Base-by-base conservation (phyloP, 2,113 vertebrate genomes). In the Semnornis frantzii region DNA sequence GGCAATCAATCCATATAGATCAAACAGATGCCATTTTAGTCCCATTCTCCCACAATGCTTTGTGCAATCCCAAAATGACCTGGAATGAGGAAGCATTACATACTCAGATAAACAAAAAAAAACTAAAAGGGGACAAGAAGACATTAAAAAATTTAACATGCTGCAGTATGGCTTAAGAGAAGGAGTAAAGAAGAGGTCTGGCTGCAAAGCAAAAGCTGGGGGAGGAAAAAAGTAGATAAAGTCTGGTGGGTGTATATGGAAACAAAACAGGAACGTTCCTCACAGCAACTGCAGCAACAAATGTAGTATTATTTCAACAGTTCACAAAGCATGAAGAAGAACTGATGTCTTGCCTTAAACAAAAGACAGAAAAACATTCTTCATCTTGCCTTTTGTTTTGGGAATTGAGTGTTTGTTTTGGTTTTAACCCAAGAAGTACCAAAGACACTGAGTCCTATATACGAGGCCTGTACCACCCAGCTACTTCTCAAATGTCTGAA, bases 341-440 rank as follows among this genome's bases (percentile, higher is more conserved):
- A 92, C 77, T 27, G 15, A 65, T 37, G 48, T 42, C 18, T 11
- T 31, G 57, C 23, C 30, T 86, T 86, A 9, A 48, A 75, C 14
- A 55, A 78, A 89, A 60, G 19, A 13, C 39, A 90, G 20, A 44
- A 78, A n/a, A 63, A 3, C 15, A 58, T 19, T 73, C 94, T 63
- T 58, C 15, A 33, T 28, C n/a, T 86, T 75, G 58, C 20, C 12
- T 90, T 87, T 39, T 55, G 8, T 6, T 63, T 63, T 12, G 11
- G 7, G 37, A 12, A 3, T 33, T 12, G 3, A 1, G 2, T 6
- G 25, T 44, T 42, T n/a, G 20, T 9, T 33, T 50, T 70, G 3
- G 0, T 66, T 87, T 85, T 50, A 58, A 79, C 33, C n/a, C 6
- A 1, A 21, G 31, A 75, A 63, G 14, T 58, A 83, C 18, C 44